Evolutionary conservation across 2,888 invertebrate species (phyloP), one percentile per base, ranked within the genome.

Genomic region (Prosopocoilus inquinatus): DNA sequence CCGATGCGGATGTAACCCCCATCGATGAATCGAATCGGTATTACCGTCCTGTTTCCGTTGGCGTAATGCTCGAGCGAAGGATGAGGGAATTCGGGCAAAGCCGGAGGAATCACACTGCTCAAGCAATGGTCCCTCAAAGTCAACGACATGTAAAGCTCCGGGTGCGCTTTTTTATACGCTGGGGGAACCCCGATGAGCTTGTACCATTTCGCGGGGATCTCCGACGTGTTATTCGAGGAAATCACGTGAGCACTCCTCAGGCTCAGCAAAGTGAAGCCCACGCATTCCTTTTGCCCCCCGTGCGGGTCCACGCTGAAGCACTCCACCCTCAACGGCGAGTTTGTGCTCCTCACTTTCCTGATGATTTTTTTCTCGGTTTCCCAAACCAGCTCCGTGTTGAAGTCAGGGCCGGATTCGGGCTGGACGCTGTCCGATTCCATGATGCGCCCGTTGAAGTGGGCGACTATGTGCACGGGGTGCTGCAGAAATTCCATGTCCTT

Each of bases 331-430:
- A 91, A 79, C 0, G 90, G 88, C 0, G 86, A 83, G 77, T 90
- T 89, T 48, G 85, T 85, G 0, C 86, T 49, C 5, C 57, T 43
- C 1, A 57, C 82, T 73, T 88, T 89, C 66, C 89, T 81, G 62
- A 90, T 80, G 56, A 84, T 81, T 64, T 83, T 82, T 75, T 88
- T 87, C 64, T 88, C 87, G 2, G 87, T 85, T 73, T 90, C 89
- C 91, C 91, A 91, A 48, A 89, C 84, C 52, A 91, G 81, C 71
- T 90, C 88, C 15, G 86, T 87, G 60, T 86, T 85, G 70, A 90
- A 89, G 43, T 81, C 75, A 1, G 88, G 86, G 52, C 80, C 77
- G 45, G 82, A 80, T 32, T 79, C 78, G 0, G 86, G 80, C 1
- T 82, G 78, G 7, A 82, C 80, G 9, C 83, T 80, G 67, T 89